Evolutionary conservation across 2,797 vertebrate species (phyloP), one percentile per base, ranked within the genome.

Genomic region (Lates japonicus): DNA sequence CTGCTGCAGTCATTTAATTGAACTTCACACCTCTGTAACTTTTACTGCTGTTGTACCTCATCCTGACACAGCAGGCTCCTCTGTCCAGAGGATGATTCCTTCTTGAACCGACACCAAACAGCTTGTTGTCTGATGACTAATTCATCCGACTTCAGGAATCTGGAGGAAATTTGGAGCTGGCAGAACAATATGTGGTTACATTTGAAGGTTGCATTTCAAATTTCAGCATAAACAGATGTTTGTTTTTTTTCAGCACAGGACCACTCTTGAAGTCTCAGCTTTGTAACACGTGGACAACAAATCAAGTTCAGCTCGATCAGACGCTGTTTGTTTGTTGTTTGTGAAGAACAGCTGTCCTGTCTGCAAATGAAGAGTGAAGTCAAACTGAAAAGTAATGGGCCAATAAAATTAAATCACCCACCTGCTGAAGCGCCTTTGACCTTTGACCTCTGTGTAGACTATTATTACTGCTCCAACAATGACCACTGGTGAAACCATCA

Each of bases 191-290:
- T 19, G 35, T 14, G 55, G 42, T 33, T 29, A 22, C 54, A 57
- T 49, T 41, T 75, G 25, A 33, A 52, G 54, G 12, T 42, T 42
- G 17, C 16, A 42, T 51, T 46, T 67, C 35, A 49, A 13, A 51
- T 60, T 41, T 67, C 63, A 67, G 8, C 63, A 59, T 54, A 51
- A 58, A 67, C 63, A 60, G 54, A 75, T 67, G 73, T 41, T 54
- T 52, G n/a, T 22, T 22, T 20, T 48, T 20, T 48, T 44, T 44
- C 2, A 48, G 46, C 22, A 17, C 1, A 10, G 35, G 59, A 33
- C 51, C 31, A 22, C 31, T 60, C 33, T 10, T 33, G 22, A 41
- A 17, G n/a, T 3, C 22, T 62, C 16, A 52, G 48, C 59, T 48
- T 37, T 19, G 7, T 6, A 35, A 55, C 71, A 74, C 9, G 51